Percentiles rank a stretch among this genome's conserved stretches.
phyloP scores from a whole-genome alignment of 2,113 vertebrate genomes.

The Pao palembangensis region DNA sequence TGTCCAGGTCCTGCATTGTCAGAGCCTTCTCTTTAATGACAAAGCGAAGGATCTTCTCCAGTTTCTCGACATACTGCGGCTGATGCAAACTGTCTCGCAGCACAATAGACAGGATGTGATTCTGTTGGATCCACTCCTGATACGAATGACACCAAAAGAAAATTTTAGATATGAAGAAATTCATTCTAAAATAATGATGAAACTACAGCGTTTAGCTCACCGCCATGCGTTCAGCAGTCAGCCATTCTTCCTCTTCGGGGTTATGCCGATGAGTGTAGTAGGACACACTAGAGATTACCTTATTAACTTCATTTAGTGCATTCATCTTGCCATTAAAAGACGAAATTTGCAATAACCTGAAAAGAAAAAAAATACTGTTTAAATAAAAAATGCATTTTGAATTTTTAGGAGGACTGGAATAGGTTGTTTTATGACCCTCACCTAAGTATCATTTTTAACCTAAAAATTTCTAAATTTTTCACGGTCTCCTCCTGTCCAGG shows the following conservation, averaged over 20 bases:
- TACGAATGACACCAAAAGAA: constrained; percentile 1
- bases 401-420: background rate
- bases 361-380: constrained; percentile 6
- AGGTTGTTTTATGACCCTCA: constrained; percentile 63
- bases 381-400: background rate
- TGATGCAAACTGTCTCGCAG: constrained; percentile 97
- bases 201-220: constrained; percentile 68
- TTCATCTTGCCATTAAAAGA: constrained; percentile 99
- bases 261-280: constrained; percentile 98
- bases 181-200: background rate
- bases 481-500: constrained; percentile 99
- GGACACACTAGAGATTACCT: constrained; percentile 98
- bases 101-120: constrained; percentile 98
- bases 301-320: constrained; percentile 99
- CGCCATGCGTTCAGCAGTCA: constrained; percentile 98
- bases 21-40: constrained; percentile 99
- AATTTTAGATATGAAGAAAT: background rate
- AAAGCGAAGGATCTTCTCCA: constrained; percentile 98
- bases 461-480: constrained; percentile 99
- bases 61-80: constrained; percentile 98
- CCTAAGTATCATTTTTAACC: constrained; percentile 99
- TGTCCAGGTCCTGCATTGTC: constrained; percentile 97
- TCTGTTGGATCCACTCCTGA: constrained; percentile 99
- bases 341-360: constrained; percentile 99
- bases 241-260: constrained; percentile 97